A percentile compares a stretch with the other conserved stretches of the same genome.
These are phyloP conservation scores for Sardina pilchardus DNA, from an alignment of 2,113 vertebrate genomes.

Conservation along the genomic window DNA sequence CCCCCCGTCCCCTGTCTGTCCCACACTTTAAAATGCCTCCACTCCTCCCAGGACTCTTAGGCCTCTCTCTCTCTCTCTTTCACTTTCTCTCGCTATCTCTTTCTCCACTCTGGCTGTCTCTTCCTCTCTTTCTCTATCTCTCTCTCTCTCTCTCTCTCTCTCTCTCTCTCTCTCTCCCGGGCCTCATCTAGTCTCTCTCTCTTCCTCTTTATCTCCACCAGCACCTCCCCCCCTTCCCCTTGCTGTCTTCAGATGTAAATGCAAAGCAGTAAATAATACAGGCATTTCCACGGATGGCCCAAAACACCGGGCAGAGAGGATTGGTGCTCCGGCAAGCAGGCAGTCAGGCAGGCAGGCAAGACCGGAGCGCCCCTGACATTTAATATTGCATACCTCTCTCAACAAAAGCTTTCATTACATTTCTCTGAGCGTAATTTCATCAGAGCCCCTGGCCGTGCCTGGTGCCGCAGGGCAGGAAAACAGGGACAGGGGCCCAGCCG, in stretches of 20 bases:
- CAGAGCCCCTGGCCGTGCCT: constrained; percentile 60
- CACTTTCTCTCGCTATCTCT: background rate
- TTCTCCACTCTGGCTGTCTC: background rate
- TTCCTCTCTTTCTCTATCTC: constrained; percentile 19
- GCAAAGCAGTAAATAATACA: constrained; percentile 35
- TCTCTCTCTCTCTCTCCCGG: background rate
- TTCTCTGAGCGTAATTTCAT: constrained; percentile 63
- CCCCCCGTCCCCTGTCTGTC: background rate
- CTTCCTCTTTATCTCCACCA: background rate
- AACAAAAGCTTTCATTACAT: constrained; percentile 34
- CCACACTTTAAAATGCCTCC: constrained; percentile 5
- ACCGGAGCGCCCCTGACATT: constrained; percentile 31
- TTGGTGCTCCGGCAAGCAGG: constrained; percentile 3
- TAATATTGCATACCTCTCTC: constrained; percentile 42
- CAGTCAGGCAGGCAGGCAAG: background rate
- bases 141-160: background rate
- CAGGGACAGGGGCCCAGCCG: background rate
- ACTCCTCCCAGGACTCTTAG: background rate
- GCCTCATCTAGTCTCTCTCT: no score
- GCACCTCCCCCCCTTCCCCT: constrained; percentile 22
- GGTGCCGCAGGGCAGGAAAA: constrained; percentile 55
- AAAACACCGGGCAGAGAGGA: background rate
- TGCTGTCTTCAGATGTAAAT: constrained; percentile 26
- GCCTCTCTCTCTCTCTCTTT: background rate
- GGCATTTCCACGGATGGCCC: background rate